These are phyloP conservation scores for Drosophila setosimentum DNA, from an alignment of 2,888 invertebrate species.

Conservation along the genomic window DNA sequence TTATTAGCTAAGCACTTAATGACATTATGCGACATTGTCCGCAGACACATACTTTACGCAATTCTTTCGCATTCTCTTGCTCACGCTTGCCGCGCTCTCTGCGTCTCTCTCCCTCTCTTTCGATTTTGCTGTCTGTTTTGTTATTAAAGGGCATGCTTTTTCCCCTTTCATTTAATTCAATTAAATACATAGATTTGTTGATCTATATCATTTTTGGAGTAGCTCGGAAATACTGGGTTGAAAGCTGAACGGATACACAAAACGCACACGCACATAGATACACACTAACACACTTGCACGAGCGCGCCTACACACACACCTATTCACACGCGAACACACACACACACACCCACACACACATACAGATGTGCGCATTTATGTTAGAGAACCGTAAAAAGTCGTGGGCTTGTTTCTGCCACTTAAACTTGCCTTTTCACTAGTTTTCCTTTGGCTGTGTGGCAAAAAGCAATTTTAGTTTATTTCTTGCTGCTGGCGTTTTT, in stretches of 20 bases:
- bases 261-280: constrained; percentile 58
- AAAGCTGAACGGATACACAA: constrained; percentile 68
- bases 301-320: constrained; percentile 12
- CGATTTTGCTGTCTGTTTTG: constrained; percentile 24
- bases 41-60: constrained; percentile 65
- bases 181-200: constrained; percentile 57
- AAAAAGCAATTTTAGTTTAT: constrained; percentile 50
- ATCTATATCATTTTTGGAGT: constrained; percentile 60
- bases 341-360: constrained; percentile 8
- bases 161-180: constrained; percentile 67
- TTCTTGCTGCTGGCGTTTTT: constrained; percentile 68
- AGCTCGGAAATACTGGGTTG: constrained; percentile 41
- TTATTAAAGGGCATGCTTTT: constrained; percentile 46
- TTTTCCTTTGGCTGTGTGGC: constrained; percentile 57
- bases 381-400: constrained; percentile 11
- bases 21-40: constrained; percentile 48
- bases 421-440: constrained; percentile 70
- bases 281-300: constrained; percentile 22
- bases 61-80: constrained; percentile 43
- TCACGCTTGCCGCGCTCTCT: neutral
- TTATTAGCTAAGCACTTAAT: constrained; percentile 66
- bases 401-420: constrained; percentile 60
- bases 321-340: constrained; percentile 3
- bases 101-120: constrained; percentile 16
- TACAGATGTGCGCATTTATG: constrained; percentile 6